These are phyloP conservation scores for Eufriesea mexicana DNA, from an alignment of 1,140 invertebrate genomes.

Conservation along the genomic window DNA sequence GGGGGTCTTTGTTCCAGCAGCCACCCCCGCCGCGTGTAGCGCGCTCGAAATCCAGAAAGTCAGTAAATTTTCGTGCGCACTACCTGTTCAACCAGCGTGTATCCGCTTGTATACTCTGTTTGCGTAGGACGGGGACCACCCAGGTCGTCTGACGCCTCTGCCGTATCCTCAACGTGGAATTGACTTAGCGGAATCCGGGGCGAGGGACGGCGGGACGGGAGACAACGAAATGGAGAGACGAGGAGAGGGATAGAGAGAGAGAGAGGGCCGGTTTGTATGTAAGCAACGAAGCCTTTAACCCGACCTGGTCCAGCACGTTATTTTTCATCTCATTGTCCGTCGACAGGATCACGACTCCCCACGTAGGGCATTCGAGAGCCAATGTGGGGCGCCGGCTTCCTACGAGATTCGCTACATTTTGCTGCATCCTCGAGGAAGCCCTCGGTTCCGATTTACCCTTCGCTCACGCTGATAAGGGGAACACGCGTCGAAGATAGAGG, in stretches of 20 bases:
- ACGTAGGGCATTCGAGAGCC: conserved; percentile 29
- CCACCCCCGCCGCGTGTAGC: neutral
- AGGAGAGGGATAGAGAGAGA: conserved; percentile 19
- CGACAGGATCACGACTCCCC: conserved; percentile 60
- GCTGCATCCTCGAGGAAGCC: conserved; percentile 13
- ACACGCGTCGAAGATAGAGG: neutral
- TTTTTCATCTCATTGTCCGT: conserved; percentile 71
- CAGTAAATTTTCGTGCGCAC: conserved; percentile 76
- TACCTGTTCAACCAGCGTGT: conserved; percentile 69
- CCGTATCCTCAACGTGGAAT: conserved; percentile 67
- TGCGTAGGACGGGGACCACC: conserved; percentile 79
- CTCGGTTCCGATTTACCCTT: neutral
- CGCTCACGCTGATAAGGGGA: neutral
- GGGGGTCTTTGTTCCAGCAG: conserved; percentile 1
- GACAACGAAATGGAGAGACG: conserved; percentile 14
- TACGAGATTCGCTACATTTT: neutral
- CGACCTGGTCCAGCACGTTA: conserved; percentile 53
- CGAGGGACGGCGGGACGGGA: conserved; percentile 31
- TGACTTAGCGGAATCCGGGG: conserved; percentile 76
- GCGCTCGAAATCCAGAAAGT: conserved; percentile 72
- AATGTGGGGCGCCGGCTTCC: conserved; percentile 2
- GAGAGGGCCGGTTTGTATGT: conserved; percentile 25
- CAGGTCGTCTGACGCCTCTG: conserved; percentile 75
- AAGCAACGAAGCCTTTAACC: conserved; percentile 61
- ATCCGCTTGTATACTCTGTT: conserved; percentile 69